These are phyloP conservation scores for Grantiella picta DNA, from an alignment of 2,113 vertebrate genomes.

Conservation along the genomic window DNA sequence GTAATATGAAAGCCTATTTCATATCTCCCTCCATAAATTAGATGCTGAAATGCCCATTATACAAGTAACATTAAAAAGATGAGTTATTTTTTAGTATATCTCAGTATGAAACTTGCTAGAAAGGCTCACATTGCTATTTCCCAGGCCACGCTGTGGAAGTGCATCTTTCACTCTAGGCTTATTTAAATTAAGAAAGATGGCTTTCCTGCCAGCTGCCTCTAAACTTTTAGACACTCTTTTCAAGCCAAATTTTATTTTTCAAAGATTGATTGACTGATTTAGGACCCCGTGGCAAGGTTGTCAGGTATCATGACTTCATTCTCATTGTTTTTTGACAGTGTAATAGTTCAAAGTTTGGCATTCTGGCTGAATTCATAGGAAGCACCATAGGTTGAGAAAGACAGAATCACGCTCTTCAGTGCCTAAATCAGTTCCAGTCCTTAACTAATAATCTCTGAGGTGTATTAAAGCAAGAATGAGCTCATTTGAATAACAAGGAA, in stretches of 20 bases:
- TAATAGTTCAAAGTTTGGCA: background rate
- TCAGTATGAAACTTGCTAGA: background rate
- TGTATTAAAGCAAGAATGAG: slow-evolving; percentile 14
- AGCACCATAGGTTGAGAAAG: background rate
- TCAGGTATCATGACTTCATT: background rate
- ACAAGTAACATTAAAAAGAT: background rate
- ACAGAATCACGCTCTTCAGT: background rate
- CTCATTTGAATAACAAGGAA: slow-evolving; percentile 7
- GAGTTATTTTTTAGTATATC: background rate
- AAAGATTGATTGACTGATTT: background rate
- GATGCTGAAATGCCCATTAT: background rate
- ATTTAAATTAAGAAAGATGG: background rate
- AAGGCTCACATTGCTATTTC: background rate
- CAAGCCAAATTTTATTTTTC: background rate
- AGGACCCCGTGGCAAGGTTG: background rate
- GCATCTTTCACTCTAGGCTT: background rate
- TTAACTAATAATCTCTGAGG: slow-evolving; percentile 11
- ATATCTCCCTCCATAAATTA: background rate
- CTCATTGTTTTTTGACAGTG: background rate
- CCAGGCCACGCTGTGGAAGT: background rate
- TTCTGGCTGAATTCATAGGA: background rate
- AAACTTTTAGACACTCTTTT: background rate
- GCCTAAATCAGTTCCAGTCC: background rate
- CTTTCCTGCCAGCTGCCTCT: background rate
- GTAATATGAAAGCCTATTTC: background rate